Percentiles rank a stretch among this genome's conserved stretches.
Evolutionary conservation across 2,797 vertebrate species (phyloP).

Genomic region (Vultur gryphus): DNA sequence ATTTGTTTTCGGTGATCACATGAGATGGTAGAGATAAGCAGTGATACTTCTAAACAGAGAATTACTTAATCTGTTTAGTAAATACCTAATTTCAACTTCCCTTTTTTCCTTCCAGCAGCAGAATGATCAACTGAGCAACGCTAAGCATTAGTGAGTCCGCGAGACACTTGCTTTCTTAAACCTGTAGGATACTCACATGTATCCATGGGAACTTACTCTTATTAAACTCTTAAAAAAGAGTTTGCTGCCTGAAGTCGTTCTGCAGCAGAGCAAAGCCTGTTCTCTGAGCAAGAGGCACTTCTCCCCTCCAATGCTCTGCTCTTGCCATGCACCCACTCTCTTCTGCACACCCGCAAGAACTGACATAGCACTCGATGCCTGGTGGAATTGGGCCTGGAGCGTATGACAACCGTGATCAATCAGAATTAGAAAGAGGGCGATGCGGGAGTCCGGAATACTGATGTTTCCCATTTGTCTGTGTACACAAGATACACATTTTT

Average conservation of each 20-base stretch:
- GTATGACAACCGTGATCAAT: neutral
- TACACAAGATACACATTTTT: neutral
- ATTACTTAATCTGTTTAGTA: neutral
- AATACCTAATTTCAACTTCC: neutral
- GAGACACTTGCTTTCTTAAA: neutral
- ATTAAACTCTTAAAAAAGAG: neutral
- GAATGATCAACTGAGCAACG: neutral
- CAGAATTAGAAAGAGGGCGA: neutral
- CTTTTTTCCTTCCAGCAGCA: neutral
- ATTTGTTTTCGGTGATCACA: neutral
- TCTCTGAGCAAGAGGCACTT: neutral
- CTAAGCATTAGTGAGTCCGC: neutral
- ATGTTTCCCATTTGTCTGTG: neutral
- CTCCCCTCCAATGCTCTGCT: neutral
- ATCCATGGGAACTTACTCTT: neutral
- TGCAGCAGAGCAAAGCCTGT: neutral
- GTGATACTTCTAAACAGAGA: neutral
- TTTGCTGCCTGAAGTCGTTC: neutral
- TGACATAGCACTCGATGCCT: fast-evolving
- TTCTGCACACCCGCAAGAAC: neutral
- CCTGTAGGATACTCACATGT: neutral
- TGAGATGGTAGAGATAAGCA: neutral
- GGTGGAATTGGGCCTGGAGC: neutral
- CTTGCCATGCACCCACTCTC: neutral
- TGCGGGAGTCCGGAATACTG: neutral